Conservation (phyloP, 2,888 invertebrate species). For the Synanthedon andrenaeformis region DNA sequence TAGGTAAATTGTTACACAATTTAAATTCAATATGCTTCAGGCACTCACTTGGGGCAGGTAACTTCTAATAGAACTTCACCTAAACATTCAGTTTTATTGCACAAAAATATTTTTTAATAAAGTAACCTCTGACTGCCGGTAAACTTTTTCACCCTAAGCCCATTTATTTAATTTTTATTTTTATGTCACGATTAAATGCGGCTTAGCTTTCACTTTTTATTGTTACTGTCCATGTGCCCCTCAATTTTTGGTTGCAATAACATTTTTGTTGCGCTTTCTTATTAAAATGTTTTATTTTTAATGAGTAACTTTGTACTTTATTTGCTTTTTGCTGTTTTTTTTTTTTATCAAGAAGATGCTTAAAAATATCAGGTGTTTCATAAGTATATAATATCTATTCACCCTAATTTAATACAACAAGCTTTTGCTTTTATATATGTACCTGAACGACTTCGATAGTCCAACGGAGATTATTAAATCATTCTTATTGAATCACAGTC, state of each 20-base stretch:
- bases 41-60: slow-evolving; percentile 31
- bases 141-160: slow-evolving; percentile 62
- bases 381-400: too few species aligned
- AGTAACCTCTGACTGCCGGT: slow-evolving; percentile 23
- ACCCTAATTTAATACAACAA: too few species aligned
- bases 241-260: slow-evolving; percentile 67
- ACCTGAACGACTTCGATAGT: too few species aligned
- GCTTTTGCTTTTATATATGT: too few species aligned
- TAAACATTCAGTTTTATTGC: slow-evolving; percentile 23
- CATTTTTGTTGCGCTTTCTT: slow-evolving; percentile 51
- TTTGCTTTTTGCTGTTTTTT: too few species aligned
- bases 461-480: slow-evolving; percentile 15
- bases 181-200: slow-evolving; percentile 67
- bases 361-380: too few species aligned
- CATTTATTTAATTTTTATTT: slow-evolving; percentile 70
- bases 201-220: slow-evolving; percentile 69
- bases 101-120: slow-evolving; percentile 51
- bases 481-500: slow-evolving; percentile 40
- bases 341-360: too few species aligned
- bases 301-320: too few species aligned
- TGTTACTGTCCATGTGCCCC: slow-evolving; percentile 65
- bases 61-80: slow-evolving; percentile 36
- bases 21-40: too few species aligned
- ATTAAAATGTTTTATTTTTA: slow-evolving; percentile 30
- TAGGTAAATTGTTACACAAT: too few species aligned